Evolutionary conservation across 2,113 vertebrate genomes (phyloP), one percentile per base, ranked within the genome.

Genomic region (Channa argus): DNA sequence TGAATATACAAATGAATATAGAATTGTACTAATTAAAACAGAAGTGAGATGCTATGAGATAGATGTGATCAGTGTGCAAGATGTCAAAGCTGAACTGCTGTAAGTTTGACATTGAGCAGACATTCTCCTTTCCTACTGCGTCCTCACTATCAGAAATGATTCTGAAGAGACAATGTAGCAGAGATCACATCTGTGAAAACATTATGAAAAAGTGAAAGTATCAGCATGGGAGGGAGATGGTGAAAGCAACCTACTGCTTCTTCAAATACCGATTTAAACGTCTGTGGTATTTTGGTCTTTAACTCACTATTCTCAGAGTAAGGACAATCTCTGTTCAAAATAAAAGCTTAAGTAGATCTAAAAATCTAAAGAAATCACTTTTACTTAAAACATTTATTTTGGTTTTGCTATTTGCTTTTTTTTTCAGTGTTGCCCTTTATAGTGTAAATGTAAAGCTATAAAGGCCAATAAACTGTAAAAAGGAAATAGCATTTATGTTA

Each of bases 111-210:
- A 82, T 63, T 89, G 71, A 78, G 59, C 37, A 33, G 80, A 84
- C 64, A 44, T 73, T 79, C 79, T 73, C 63, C 50, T 76, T 54
- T 81, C 70, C 65, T 53, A 50, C 70, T 55, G 68, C 39, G 45
- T 43, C 50, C 74, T 54, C 52, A 51, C 45, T 41, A 10, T 43
- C n/a, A 66, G 51, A 60, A 71, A 78, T 65, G 45, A 82, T 69
- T 58, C 50, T 11, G 43, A 71, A 74, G 52, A 54, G 45, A 51
- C 49, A 77, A 75, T 8, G 24, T 41, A 54, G 53, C 67, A 74
- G 76, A 80, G 64, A 82, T 72, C 74, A 73, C 74, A 71, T 81
- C 78, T 76, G 76, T 84, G 71, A 69, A 81, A 84, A 78, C 65
- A 80, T 86, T 84, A 73, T 36, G 33, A 79, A 81, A 75, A 38